Percentiles rank a stretch among this genome's conserved stretches.
phyloP scores from a whole-genome alignment of 2,113 vertebrate genomes.

The Zingel zingel region DNA sequence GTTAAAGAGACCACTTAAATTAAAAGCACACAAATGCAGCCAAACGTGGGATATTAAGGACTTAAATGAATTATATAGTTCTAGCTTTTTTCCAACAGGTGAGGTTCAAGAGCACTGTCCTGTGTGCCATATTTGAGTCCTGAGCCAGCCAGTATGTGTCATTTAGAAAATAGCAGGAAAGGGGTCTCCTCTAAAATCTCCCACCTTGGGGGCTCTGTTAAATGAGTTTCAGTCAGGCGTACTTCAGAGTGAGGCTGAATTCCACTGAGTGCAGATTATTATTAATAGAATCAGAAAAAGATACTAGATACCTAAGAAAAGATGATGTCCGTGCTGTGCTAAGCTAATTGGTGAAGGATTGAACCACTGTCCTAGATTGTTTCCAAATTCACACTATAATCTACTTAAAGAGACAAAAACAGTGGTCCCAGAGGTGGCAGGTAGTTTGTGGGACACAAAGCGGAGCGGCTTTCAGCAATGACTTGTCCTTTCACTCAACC shows the following conservation, averaged over 20 bases:
- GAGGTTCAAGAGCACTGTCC: constrained; percentile 12
- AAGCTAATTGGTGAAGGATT: constrained; percentile 65
- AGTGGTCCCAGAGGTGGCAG: constrained; percentile 56
- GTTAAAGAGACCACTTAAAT: constrained; percentile 61
- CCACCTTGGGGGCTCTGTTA: constrained; percentile 69
- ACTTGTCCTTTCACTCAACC: constrained; percentile 35
- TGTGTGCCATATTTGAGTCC: constrained; percentile 47
- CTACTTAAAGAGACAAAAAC: constrained; percentile 42
- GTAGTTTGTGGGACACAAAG: constrained; percentile 55
- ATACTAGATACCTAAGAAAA: constrained; percentile 56
- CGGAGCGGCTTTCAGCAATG: constrained; percentile 38
- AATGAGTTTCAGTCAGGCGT: constrained; percentile 74
- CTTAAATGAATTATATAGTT: constrained; percentile 36
- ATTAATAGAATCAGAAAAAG: constrained; percentile 74
- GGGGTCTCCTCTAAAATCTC: constrained; percentile 58
- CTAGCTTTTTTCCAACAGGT: constrained; percentile 47
- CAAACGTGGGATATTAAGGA: constrained; percentile 47
- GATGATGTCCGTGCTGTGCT: constrained; percentile 55
- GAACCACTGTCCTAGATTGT: constrained; percentile 61
- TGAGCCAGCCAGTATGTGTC: constrained; percentile 25
- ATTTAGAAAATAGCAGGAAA: constrained; percentile 53
- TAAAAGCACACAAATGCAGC: constrained; percentile 64
- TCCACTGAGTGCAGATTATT: constrained; percentile 75
- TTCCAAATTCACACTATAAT: constrained; percentile 54
- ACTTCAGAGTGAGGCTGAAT: constrained; percentile 65